phyloP scores from a whole-genome alignment of 2,888 invertebrate genomes.

The Monochamus alternatus region DNA sequence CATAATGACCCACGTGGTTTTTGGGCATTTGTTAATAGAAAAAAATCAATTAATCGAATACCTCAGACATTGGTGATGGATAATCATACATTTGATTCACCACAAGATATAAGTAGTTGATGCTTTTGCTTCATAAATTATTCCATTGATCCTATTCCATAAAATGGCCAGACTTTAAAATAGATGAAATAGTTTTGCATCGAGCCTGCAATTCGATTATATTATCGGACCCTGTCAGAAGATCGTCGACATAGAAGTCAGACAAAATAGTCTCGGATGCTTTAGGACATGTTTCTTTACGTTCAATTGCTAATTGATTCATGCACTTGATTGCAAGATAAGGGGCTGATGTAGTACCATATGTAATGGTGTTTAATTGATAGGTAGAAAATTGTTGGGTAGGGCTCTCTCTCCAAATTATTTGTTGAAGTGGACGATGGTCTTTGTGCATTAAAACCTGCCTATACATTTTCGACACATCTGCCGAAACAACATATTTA shows the following conservation, averaged over 20 bases:
- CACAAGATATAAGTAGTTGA: no score
- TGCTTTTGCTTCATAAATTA: no score
- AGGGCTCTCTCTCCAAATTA: not conserved
- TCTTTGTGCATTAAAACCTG: not conserved
- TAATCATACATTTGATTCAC: no score
- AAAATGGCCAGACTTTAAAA: not conserved
- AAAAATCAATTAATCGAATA: no score
- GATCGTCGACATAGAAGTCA: constrained; percentile 8
- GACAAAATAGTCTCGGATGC: not conserved
- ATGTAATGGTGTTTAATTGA: not conserved
- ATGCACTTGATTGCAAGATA: not conserved
- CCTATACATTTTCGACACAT: not conserved
- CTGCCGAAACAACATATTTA: not conserved
- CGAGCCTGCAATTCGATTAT: not conserved
- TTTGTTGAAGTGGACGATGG: not conserved
- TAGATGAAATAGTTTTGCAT: not conserved
- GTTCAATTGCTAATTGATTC: not conserved
- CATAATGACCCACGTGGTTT: no score
- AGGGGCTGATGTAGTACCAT: not conserved
- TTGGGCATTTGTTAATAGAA: no score
- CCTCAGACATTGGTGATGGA: no score
- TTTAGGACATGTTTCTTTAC: not conserved
- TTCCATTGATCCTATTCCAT: no score
- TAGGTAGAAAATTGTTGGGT: not conserved
- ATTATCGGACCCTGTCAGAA: not conserved